Conservation (phyloP, 2,113 vertebrate species). For the Cavia porcellus region DNA sequence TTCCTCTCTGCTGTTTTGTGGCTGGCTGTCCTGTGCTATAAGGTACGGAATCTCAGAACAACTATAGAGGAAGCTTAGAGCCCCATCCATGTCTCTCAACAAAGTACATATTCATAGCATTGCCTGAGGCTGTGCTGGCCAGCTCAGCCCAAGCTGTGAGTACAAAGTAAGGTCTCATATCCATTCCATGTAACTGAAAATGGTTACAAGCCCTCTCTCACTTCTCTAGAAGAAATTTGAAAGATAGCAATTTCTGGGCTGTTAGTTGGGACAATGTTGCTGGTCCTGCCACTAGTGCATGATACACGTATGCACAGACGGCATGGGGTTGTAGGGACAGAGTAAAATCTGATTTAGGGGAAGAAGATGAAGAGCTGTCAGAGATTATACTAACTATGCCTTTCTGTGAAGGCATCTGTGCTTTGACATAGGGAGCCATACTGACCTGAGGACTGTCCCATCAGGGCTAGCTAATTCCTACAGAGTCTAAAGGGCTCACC, state of each 20-base stretch:
- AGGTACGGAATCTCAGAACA: neutral
- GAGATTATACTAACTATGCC: too few species aligned
- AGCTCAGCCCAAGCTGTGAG: neutral
- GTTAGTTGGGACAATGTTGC: neutral
- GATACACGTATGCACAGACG: too few species aligned
- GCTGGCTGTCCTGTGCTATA: neutral
- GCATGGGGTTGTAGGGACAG: neutral
- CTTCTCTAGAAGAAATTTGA: neutral
- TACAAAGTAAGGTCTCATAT: neutral
- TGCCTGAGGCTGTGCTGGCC: neutral
- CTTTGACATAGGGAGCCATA: neutral
- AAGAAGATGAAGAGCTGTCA: neutral
- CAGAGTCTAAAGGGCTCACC: neutral
- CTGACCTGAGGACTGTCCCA: neutral
- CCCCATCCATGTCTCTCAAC: neutral
- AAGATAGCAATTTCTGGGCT: neutral
- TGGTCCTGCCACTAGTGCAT: neutral
- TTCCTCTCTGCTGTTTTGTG: neutral
- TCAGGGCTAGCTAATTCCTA: neutral
- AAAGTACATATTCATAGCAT: neutral
- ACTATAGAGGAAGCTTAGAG: neutral
- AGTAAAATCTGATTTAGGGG: neutral
- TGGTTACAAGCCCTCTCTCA: neutral
- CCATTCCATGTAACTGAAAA: neutral
- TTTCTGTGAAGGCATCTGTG: neutral